phyloP scores from a whole-genome alignment of 2,888 invertebrate species.

The Rhamphomyia laevipes region DNA sequence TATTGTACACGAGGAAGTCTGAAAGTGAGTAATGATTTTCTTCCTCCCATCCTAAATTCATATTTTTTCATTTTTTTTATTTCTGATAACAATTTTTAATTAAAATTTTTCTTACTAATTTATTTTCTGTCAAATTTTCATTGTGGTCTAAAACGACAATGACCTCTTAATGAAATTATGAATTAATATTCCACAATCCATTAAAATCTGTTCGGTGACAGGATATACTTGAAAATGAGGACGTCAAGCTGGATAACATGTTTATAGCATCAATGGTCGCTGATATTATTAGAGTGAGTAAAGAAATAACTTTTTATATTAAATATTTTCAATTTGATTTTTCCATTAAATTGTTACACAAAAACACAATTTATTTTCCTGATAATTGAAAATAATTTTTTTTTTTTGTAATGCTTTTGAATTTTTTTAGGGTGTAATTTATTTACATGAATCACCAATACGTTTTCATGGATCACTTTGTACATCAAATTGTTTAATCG shows the following conservation, averaged over 20 bases:
- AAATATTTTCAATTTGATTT: constrained; percentile 9
- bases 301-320: constrained; percentile 11
- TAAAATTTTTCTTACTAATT: background rate
- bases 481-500: constrained; percentile 86
- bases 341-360: no score
- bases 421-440: constrained; percentile 65
- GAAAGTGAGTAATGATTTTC: constrained; percentile 48
- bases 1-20: constrained; percentile 85
- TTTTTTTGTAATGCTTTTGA: background rate
- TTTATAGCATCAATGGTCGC: constrained; percentile 90
- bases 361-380: no score
- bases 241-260: constrained; percentile 91
- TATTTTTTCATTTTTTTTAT: constrained; percentile 4
- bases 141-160: background rate
- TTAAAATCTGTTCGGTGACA: no score
- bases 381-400: no score
- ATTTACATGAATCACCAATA: constrained; percentile 77
- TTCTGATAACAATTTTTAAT: background rate
- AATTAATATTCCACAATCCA: no score
- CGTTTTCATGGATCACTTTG: constrained; percentile 79
- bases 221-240: constrained; percentile 91
- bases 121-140: background rate
- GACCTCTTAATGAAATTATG: background rate
- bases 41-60: background rate
- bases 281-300: constrained; percentile 81